Evolutionary conservation across 2,113 vertebrate genomes (phyloP).

Genomic region (Podiceps cristatus): DNA sequence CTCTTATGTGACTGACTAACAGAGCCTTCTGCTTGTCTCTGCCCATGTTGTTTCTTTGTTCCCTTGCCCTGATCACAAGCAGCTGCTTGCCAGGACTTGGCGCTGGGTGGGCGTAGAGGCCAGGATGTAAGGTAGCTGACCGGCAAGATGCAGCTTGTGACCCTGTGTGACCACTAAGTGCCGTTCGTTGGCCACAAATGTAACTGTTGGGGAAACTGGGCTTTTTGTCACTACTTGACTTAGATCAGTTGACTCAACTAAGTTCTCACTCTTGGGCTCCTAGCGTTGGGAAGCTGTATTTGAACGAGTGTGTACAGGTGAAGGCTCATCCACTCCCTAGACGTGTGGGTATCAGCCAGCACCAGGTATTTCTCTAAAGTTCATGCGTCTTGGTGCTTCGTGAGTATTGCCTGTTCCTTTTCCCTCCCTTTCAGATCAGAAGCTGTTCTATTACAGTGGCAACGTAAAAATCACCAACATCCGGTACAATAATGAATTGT

Average conservation of each 20-base stretch:
- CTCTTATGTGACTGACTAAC: background rate
- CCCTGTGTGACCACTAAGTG: background rate
- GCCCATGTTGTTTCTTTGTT: background rate
- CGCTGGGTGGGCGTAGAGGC: background rate
- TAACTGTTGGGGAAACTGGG: background rate
- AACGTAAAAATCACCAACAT: constrained; percentile 70
- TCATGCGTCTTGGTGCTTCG: background rate
- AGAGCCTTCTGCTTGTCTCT: background rate
- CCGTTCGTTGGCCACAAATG: background rate
- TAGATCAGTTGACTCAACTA: background rate
- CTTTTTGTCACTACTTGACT: background rate
- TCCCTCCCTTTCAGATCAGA: constrained; percentile 70
- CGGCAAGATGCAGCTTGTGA: background rate
- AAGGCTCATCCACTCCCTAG: background rate
- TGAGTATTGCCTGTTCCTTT: background rate
- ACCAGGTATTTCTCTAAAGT: background rate
- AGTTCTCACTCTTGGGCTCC: background rate
- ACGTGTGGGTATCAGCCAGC: background rate
- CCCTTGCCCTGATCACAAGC: background rate
- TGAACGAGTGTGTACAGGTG: background rate
- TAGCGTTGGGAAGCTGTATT: background rate
- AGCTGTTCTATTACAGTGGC: constrained; percentile 73
- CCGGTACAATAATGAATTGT: constrained; percentile 64
- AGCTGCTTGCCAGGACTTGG: background rate
- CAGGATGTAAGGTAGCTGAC: background rate